phyloP scores from a whole-genome alignment of 2,888 invertebrate species.

The Drosophila mercatorum region DNA sequence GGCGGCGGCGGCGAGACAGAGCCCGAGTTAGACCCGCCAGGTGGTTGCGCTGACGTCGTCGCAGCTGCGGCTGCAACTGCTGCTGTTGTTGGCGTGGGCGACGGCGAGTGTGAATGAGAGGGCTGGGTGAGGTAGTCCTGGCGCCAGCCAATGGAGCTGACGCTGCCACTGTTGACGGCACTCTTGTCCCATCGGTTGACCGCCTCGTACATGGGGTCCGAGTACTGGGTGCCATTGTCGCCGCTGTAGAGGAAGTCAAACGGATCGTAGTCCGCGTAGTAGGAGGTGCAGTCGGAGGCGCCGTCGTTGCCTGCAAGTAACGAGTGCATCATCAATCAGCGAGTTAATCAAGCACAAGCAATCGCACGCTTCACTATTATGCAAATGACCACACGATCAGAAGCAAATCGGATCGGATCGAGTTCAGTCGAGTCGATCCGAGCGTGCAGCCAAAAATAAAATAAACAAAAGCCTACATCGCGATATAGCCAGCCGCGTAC shows the following conservation, averaged over 20 bases:
- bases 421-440: conserved; percentile 23
- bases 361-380: conserved; percentile 49
- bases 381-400: conserved; percentile 43
- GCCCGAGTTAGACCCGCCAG: conserved; percentile 8
- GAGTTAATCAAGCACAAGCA: conserved; percentile 31
- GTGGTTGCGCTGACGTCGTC: conserved; percentile 22
- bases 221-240: conserved; percentile 87
- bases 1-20: conserved; percentile 85
- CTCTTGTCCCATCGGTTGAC: conserved; percentile 87
- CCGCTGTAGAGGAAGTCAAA: conserved; percentile 90
- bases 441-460: conserved; percentile 64
- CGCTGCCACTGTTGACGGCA: conserved; percentile 51
- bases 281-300: conserved; percentile 87
- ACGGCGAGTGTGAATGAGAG: conserved; percentile 24
- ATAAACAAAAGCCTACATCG: conserved; percentile 23
- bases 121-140: conserved; percentile 64
- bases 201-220: conserved; percentile 90
- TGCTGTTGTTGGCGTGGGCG: conserved; percentile 19
- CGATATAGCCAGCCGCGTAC: neutral
- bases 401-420: conserved; percentile 4
- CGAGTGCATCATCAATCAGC: conserved; percentile 76
- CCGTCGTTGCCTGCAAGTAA: conserved; percentile 86
- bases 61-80: neutral
- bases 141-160: conserved; percentile 83
- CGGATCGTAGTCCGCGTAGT: conserved; percentile 92